A percentile compares a stretch with the other conserved stretches of the same genome.
phyloP scores from a whole-genome alignment of 2,888 invertebrate species.

The Sericinus montela region DNA sequence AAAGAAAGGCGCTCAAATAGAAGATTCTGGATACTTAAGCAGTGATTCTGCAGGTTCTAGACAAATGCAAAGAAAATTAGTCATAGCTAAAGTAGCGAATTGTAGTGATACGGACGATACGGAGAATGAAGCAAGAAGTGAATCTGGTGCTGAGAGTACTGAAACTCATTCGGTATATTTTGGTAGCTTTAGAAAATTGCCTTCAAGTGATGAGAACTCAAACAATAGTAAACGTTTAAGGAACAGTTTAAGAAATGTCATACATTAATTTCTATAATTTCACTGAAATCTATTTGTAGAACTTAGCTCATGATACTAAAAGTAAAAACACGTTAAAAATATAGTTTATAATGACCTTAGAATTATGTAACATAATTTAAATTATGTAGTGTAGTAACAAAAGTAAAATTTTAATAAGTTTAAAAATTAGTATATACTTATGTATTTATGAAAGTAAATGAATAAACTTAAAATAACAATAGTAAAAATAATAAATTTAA shows the following conservation, averaged over 20 bases:
- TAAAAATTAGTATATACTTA: not conserved
- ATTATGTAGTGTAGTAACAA: no score
- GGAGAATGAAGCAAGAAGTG: conserved; percentile 89
- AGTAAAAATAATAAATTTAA: not conserved
- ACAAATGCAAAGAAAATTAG: conserved; percentile 58
- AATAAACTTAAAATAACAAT: not conserved
- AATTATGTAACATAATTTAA: no score
- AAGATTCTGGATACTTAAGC: conserved; percentile 92
- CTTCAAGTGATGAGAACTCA: conserved; percentile 42
- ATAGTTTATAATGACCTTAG: no score
- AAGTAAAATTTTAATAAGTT: conserved; percentile 59
- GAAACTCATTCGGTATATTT: conserved; percentile 93
- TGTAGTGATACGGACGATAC: conserved; percentile 88
- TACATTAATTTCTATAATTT: conserved; percentile 12
- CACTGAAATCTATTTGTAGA: not conserved
- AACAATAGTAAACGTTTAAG: conserved; percentile 27
- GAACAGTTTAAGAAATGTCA: conserved; percentile 24
- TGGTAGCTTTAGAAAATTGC: conserved; percentile 82
- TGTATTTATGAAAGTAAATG: not conserved
- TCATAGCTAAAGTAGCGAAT: conserved; percentile 75
- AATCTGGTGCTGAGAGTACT: conserved; percentile 92
- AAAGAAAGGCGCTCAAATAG: conserved; percentile 66
- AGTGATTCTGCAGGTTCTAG: conserved; percentile 85
- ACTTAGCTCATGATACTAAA: no score
- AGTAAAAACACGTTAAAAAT: no score